Conservation (phyloP, 2,888 invertebrate species). For the Hypena proboscidalis region DNA sequence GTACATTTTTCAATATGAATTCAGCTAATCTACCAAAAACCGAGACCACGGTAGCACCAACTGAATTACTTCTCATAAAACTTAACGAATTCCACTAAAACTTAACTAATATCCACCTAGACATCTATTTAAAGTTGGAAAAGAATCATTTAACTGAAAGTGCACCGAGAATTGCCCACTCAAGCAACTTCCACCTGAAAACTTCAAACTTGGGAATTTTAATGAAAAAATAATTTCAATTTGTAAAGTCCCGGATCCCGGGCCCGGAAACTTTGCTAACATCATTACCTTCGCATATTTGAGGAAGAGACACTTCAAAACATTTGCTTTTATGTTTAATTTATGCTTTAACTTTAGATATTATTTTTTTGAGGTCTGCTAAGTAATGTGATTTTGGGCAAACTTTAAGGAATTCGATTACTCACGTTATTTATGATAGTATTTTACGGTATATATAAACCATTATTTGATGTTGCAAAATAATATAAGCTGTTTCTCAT, state of each 20-base stretch:
- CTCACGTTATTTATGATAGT: too few species aligned
- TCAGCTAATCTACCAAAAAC: neutral
- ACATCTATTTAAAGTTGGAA: constrained; percentile 50
- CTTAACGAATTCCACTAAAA: constrained; percentile 29
- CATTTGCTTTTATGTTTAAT: constrained; percentile 54
- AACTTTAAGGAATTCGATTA: neutral
- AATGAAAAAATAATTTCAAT: constrained; percentile 85
- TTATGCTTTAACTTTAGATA: constrained; percentile 38
- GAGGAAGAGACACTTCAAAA: constrained; percentile 64
- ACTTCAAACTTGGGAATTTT: constrained; percentile 67
- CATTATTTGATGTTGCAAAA: too few species aligned
- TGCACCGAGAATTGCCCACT: constrained; percentile 67
- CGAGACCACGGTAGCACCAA: constrained; percentile 8
- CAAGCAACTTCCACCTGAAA: constrained; percentile 75
- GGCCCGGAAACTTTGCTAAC: constrained; percentile 56
- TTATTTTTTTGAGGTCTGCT: constrained; percentile 25
- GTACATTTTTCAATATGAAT: too few species aligned
- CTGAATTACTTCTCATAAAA: constrained; percentile 32
- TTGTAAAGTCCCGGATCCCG: constrained; percentile 60
- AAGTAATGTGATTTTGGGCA: neutral
- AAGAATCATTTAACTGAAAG: constrained; percentile 63
- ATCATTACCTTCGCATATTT: constrained; percentile 77
- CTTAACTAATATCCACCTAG: constrained; percentile 43
- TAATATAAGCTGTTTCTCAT: too few species aligned
- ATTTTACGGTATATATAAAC: too few species aligned